Conservation (phyloP, 2,113 vertebrate species). For the Megaptera novaeangliae region DNA sequence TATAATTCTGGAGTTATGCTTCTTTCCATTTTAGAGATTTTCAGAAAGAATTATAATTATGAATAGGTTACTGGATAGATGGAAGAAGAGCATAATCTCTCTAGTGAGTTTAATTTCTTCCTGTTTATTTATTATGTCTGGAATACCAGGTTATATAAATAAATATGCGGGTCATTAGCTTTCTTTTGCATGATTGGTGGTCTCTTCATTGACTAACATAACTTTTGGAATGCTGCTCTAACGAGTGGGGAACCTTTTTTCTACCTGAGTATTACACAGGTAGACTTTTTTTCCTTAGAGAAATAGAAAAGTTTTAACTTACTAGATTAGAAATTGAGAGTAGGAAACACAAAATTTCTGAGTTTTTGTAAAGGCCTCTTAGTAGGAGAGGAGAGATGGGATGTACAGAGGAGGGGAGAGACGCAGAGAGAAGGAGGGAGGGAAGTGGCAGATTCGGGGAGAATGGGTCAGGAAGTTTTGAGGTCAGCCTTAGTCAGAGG, state of each 20-base stretch:
- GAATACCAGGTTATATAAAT: background rate
- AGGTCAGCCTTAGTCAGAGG: slow-evolving; percentile 57
- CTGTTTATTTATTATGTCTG: background rate
- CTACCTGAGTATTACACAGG: background rate
- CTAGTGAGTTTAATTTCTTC: slow-evolving; percentile 8
- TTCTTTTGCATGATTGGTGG: slow-evolving; percentile 23
- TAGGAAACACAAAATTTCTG: background rate
- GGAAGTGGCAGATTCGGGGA: background rate
- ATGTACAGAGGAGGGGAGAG: background rate
- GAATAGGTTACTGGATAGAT: background rate
- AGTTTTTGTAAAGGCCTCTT: background rate
- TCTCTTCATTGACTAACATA: slow-evolving; percentile 16
- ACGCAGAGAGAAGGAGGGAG: background rate
- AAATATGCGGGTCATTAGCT: background rate
- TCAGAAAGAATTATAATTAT: background rate
- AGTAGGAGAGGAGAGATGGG: background rate
- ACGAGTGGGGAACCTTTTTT: background rate
- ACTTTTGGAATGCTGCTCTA: background rate
- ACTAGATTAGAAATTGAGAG: background rate
- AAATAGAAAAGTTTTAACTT: background rate
- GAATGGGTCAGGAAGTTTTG: slow-evolving; percentile 22
- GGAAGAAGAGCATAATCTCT: background rate
- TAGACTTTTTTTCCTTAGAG: background rate
- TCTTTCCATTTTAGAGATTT: slow-evolving; percentile 23
- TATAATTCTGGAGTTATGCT: background rate